phyloP scores from a whole-genome alignment of 2,797 vertebrate genomes.

The Agapornis canus region DNA sequence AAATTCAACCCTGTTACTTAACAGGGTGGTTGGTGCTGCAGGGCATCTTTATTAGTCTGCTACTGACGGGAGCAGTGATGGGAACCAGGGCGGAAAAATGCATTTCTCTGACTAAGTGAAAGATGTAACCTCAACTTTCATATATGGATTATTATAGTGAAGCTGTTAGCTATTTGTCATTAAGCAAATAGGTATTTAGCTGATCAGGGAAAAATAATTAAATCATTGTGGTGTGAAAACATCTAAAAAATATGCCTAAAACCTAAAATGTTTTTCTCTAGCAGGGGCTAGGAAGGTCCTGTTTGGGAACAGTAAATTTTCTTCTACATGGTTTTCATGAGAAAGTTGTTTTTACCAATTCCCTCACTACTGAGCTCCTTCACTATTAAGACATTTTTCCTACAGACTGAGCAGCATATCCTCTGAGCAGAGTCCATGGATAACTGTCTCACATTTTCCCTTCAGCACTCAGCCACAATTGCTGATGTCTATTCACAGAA shows the following conservation, averaged over 20 bases:
- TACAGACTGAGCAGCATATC: neutral
- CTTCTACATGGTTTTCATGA: neutral
- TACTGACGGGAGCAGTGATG: constrained; percentile 23
- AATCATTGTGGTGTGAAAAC: constrained; percentile 2
- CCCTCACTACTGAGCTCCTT: neutral
- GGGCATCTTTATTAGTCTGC: constrained; percentile 6
- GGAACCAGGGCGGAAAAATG: neutral
- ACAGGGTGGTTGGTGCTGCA: neutral
- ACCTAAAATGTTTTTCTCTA: neutral
- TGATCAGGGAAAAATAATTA: constrained; percentile 39
- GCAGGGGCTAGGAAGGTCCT: neutral
- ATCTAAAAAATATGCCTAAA: neutral
- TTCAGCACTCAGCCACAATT: neutral
- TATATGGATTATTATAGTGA: constrained; percentile 19
- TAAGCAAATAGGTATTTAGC: constrained; percentile 26
- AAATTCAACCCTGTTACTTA: neutral
- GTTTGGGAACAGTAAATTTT: neutral
- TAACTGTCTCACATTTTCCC: neutral
- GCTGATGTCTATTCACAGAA: neutral
- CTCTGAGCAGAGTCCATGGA: neutral
- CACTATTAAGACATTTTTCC: neutral
- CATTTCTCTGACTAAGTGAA: constrained; percentile 25
- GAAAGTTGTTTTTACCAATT: neutral
- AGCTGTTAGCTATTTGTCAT: constrained; percentile 48
- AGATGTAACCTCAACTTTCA: constrained; percentile 43